A percentile compares a stretch with the other conserved stretches of the same genome.
Evolutionary conservation across 2,888 invertebrate species (phyloP).

Genomic region (Hesperia comma): DNA sequence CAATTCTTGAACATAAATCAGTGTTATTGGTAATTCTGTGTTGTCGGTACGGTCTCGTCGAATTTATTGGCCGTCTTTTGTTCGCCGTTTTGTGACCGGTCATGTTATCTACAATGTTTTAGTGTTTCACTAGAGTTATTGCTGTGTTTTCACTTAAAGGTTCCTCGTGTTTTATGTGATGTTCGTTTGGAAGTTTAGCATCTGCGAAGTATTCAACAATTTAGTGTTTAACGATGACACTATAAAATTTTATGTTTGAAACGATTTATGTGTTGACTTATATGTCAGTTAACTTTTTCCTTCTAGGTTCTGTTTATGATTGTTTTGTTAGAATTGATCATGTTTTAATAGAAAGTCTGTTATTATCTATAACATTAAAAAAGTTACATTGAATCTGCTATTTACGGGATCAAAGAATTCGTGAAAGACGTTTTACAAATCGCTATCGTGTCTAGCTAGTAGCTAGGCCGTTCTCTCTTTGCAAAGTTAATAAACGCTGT

Average conservation of each 20-base stretch:
- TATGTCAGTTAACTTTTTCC: background rate
- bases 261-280: background rate
- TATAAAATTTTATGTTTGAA: constrained; percentile 22
- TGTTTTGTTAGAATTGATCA: background rate
- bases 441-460: constrained; percentile 6
- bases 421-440: background rate
- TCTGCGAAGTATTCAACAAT: constrained; percentile 16
- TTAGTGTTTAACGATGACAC: constrained; percentile 6
- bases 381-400: background rate
- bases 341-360: too few relatives aligned
- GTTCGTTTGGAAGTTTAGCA: constrained; percentile 14
- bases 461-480: constrained; percentile 15
- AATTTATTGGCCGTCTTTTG: constrained; percentile 25
- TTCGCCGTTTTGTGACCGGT: background rate
- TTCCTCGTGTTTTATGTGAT: constrained; percentile 9
- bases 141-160: constrained; percentile 8
- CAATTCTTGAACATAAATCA: constrained; percentile 28
- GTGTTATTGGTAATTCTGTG: constrained; percentile 25
- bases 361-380: background rate
- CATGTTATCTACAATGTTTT: constrained; percentile 20
- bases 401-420: constrained; percentile 2
- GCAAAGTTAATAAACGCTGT: constrained; percentile 32
- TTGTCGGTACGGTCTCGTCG: constrained; percentile 19
- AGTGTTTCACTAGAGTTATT: constrained; percentile 14
- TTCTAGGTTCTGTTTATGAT: background rate